Evolutionary conservation across 2,888 invertebrate species (phyloP).

Genomic region (Conus canariensis): DNA sequence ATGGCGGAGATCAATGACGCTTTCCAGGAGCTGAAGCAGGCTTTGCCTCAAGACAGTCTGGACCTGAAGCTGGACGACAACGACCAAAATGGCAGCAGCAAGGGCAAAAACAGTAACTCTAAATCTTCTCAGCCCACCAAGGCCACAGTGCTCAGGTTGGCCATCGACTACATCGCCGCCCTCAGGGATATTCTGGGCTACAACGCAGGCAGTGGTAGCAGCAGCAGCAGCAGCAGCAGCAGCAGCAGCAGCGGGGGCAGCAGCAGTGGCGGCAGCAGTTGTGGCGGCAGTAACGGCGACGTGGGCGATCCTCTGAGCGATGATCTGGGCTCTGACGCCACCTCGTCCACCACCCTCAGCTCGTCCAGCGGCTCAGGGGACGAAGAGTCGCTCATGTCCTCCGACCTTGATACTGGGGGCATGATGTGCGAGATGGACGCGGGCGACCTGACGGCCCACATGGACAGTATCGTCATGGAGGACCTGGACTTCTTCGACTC

Average conservation of each 20-base stretch:
- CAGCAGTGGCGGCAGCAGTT: constrained; percentile 10
- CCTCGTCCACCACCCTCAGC: constrained; percentile 25
- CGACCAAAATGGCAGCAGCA: not conserved
- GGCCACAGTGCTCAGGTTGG: constrained; percentile 91
- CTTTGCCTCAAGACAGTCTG: constrained; percentile 83
- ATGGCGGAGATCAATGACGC: constrained; percentile 95
- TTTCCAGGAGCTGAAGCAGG: constrained; percentile 89
- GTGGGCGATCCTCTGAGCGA: constrained; percentile 16
- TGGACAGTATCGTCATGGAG: constrained; percentile 5
- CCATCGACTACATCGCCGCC: constrained; percentile 92
- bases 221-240: not conserved
- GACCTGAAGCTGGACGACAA: not conserved
- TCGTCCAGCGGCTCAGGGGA: constrained; percentile 31
- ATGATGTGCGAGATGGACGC: not conserved
- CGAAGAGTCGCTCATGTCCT: constrained; percentile 37
- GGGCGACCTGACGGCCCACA: constrained; percentile 21
- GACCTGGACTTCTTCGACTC: constrained; percentile 31
- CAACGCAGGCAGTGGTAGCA: constrained; percentile 31
- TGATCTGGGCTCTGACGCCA: constrained; percentile 35
- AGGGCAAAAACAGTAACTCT: constrained; percentile 11
- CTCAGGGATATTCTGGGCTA: constrained; percentile 78
- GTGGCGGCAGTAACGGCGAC: not conserved
- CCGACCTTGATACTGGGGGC: constrained; percentile 10
- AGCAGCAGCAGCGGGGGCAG: not conserved
- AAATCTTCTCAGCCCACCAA: constrained; percentile 82